Evolutionary conservation across 2,113 vertebrate genomes (phyloP).

Genomic region (Erythrolamprus reginae): DNA sequence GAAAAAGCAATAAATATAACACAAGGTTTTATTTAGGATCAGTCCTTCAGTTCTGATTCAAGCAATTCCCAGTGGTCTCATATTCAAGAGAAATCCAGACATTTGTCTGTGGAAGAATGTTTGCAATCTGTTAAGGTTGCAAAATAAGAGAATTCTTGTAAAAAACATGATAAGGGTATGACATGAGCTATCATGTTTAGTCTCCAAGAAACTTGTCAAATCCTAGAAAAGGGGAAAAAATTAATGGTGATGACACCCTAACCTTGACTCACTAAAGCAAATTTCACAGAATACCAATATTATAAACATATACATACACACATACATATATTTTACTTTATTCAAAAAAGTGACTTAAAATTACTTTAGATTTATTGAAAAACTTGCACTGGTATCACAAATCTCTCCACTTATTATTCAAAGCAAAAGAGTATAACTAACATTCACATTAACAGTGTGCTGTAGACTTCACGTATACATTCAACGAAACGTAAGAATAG

Average conservation of each 20-base stretch:
- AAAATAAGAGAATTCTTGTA: neutral
- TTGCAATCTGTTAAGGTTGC: neutral
- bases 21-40: neutral
- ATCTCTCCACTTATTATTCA: neutral
- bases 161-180: conserved; percentile 2
- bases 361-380: neutral
- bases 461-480: neutral
- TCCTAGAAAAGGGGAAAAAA: neutral
- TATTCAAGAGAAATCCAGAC: neutral
- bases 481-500: neutral
- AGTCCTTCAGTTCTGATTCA: neutral
- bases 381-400: neutral
- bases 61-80: neutral
- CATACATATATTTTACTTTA: neutral
- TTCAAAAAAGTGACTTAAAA: neutral
- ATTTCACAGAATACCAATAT: neutral
- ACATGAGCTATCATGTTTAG: neutral
- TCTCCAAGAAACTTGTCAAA: neutral
- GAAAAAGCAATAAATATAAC: neutral
- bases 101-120: neutral
- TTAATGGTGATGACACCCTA: neutral
- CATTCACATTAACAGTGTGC: neutral
- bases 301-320: too few species aligned
- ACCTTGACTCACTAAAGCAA: neutral
- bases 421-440: neutral